Evolutionary conservation across 2,113 vertebrate species (phyloP), one percentile per base, ranked within the genome.

Genomic region (Casuarius casuarius): DNA sequence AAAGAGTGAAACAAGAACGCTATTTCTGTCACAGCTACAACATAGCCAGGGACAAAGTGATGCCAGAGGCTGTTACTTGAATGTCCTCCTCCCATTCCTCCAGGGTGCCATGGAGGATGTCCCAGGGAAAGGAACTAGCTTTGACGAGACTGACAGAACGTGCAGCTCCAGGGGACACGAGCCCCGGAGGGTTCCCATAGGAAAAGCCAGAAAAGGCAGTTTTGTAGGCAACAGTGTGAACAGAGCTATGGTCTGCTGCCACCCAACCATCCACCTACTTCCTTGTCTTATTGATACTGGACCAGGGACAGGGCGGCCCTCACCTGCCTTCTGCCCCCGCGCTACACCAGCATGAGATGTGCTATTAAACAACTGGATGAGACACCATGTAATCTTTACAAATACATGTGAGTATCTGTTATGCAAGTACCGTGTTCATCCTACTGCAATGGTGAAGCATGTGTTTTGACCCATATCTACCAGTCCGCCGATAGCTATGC

Each of bases 391-490:
- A 62, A 26, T 31, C 66, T 52, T 94, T 84, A 80, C 26, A 49
- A 66, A 66, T 19, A 9, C 28, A n/a, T 44, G 29, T 63, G 29
- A 38, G n/a, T 14, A 8, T 29, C 54, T 20, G 5, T n/a, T 33
- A n/a, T 74, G 56, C 51, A 80, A 66, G 1, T 46, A 51, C 29
- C 10, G 10, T 3, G 25, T 78, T 75, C 73, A 52, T 14, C 35
- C 35, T 68, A 80, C 13, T 9, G 2, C 0, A 51, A n/a, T 0
- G 3, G 38, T 4, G 4, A 62, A 72, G 33, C n/a, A 44, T 3
- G 0, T 4, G 42, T 71, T 84, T 87, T 67, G 35, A 87, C 18
- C 10, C 1, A 0, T 31, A n/a, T 8, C 80, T 72, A 21, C 19
- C 31, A 79, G 19, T 15, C 11, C 58, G 59, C 17, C 17, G 13